phyloP scores from a whole-genome alignment of 2,888 invertebrate genomes.

The Mythimna ferrago region DNA sequence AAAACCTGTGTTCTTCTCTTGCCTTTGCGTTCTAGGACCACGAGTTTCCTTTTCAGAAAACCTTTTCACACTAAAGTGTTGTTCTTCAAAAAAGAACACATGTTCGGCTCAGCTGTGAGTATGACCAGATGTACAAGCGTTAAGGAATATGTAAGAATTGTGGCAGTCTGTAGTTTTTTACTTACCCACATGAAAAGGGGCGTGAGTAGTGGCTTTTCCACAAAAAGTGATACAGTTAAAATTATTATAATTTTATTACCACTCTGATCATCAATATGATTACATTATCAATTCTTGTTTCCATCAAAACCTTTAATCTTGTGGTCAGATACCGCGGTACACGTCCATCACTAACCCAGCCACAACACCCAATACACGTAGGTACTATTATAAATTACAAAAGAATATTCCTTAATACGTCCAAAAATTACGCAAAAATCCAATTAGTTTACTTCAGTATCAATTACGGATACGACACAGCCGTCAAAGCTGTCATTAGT shows the following conservation, averaged over 20 bases:
- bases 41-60: no score
- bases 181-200: neutral
- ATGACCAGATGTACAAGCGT: neutral
- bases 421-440: slow-evolving; percentile 43
- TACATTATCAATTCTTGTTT: neutral
- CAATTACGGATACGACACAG: slow-evolving; percentile 59
- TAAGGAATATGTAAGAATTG: neutral
- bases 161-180: neutral
- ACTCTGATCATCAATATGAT: neutral
- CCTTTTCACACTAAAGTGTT: no score
- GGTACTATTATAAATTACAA: slow-evolving; percentile 35
- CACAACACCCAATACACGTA: slow-evolving; percentile 24
- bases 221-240: neutral
- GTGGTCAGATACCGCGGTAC: neutral
- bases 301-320: neutral
- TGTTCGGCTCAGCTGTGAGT: no score
- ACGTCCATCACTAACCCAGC: neutral
- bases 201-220: neutral
- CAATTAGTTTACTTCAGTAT: slow-evolving; percentile 50
- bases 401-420: slow-evolving; percentile 16
- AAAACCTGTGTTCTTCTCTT: no score
- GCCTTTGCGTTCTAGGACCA: no score
- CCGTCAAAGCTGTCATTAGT: slow-evolving; percentile 43
- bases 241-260: neutral
- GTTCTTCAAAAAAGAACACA: no score